phyloP scores from a whole-genome alignment of 2,797 vertebrate species.

The Malurus splendens region DNA sequence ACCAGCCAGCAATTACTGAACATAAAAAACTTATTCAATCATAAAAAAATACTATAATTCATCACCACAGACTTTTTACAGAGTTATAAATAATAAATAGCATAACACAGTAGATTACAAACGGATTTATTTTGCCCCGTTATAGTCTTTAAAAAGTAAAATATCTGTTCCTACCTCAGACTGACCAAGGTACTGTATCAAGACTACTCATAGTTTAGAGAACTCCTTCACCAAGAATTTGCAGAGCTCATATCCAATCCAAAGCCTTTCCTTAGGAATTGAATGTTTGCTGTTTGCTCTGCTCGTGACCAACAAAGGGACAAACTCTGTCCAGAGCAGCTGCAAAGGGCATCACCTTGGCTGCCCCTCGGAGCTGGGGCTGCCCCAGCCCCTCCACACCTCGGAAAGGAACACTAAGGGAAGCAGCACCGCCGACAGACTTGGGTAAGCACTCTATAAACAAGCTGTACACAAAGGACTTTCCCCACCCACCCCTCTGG shows the following conservation, averaged over 20 bases:
- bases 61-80: constrained; percentile 68
- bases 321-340: background rate
- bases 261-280: background rate
- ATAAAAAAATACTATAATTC: constrained; percentile 73
- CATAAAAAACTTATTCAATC: constrained; percentile 67
- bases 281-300: background rate
- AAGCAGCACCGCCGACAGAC: constrained; percentile 25
- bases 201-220: constrained; percentile 11
- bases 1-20: constrained; percentile 61
- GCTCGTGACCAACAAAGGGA: background rate
- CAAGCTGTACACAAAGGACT: constrained; percentile 40
- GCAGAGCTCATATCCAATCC: background rate
- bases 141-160: constrained; percentile 52
- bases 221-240: constrained; percentile 14
- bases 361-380: background rate
- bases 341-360: background rate
- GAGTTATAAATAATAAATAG: constrained; percentile 74
- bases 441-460: constrained; percentile 45
- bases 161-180: constrained; percentile 35
- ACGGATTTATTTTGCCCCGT: constrained; percentile 56
- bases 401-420: background rate
- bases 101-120: constrained; percentile 67
- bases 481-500: constrained; percentile 48
- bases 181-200: constrained; percentile 23
- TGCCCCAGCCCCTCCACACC: constrained; percentile 8